phyloP scores from a whole-genome alignment of 2,113 vertebrate genomes.

The Poicephalus gulielmi region DNA sequence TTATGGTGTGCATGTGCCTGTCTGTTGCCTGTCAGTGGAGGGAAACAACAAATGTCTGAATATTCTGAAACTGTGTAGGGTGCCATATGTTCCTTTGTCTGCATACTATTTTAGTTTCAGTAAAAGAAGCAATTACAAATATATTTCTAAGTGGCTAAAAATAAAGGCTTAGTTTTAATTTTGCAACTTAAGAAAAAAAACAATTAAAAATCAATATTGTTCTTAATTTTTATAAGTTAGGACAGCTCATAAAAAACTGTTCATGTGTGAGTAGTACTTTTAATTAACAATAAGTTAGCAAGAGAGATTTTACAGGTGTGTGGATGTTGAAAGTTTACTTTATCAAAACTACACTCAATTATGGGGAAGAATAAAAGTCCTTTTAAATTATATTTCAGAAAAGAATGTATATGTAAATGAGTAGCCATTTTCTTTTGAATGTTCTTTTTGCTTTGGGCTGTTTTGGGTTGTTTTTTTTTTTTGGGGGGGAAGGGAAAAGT shows the following conservation, averaged over 20 bases:
- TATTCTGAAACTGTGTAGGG: not conserved
- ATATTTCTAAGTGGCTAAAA: not conserved
- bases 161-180: not conserved
- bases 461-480: not conserved
- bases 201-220: not conserved
- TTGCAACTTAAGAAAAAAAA: not conserved
- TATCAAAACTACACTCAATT: not conserved
- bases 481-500: not conserved
- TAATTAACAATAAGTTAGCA: not conserved
- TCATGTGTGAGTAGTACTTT: not conserved
- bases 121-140: not conserved
- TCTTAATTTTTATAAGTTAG: not conserved
- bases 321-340: not conserved
- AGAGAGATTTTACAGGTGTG: not conserved
- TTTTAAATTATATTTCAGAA: not conserved
- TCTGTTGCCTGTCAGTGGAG: not conserved
- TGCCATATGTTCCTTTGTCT: not conserved
- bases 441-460: not conserved
- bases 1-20: not conserved
- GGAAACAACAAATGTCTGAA: not conserved
- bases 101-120: not conserved
- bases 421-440: not conserved
- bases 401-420: not conserved
- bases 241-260: not conserved
- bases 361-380: not conserved